Evolutionary conservation across 2,113 vertebrate species (phyloP).

Genomic region (Toxostoma redivivum): DNA sequence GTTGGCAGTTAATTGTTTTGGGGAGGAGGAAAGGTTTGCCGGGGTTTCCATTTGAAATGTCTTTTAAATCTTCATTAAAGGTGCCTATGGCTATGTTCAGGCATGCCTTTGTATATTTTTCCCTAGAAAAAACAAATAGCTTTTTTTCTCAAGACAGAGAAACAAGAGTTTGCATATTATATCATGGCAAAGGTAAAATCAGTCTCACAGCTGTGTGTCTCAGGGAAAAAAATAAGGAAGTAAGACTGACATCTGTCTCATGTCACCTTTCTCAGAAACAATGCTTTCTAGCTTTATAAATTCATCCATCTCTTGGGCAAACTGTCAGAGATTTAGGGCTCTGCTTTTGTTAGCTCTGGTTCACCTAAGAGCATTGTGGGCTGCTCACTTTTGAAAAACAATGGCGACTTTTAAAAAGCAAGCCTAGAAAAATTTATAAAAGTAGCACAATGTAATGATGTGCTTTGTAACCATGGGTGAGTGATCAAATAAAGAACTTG

Average conservation of each 20-base stretch:
- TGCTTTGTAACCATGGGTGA: not conserved
- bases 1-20: slow-evolving; percentile 14
- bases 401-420: not conserved
- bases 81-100: not conserved
- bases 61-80: slow-evolving; percentile 27
- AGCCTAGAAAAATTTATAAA: not conserved
- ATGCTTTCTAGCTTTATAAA: not conserved
- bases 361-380: not conserved
- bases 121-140: not conserved
- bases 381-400: not conserved
- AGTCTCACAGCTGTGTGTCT: not conserved
- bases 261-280: not conserved
- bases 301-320: not conserved
- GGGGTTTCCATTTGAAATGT: slow-evolving; percentile 17
- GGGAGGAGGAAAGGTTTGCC: not conserved
- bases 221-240: not conserved
- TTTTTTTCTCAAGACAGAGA: not conserved
- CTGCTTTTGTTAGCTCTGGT: not conserved
- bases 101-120: slow-evolving; percentile 7
- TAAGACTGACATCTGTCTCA: not conserved
- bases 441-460: not conserved
- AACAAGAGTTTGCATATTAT: not conserved
- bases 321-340: not conserved
- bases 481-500: not conserved
- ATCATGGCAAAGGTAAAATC: not conserved